A percentile compares a stretch with the other conserved stretches of the same genome.
Evolutionary conservation across 2,797 vertebrate genomes (phyloP).

Genomic region (Sandelia bainsii): DNA sequence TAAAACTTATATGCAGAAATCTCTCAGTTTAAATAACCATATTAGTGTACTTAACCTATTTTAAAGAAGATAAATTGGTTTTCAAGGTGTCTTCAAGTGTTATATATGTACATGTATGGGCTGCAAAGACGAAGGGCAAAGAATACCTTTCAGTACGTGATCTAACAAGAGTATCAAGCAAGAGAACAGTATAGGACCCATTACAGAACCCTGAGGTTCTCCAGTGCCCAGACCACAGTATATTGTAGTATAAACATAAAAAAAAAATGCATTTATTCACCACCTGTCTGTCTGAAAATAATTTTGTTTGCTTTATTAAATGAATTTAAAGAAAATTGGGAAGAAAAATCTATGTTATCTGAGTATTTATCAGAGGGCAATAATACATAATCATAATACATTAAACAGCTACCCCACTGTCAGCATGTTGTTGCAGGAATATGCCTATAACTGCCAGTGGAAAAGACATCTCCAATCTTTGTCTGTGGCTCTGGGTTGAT

Average conservation of each 20-base stretch:
- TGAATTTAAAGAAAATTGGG: not conserved
- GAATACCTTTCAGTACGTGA: not conserved
- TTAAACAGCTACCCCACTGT: slow-evolving; percentile 13
- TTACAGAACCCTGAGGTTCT: slow-evolving; percentile 24
- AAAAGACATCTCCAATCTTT: slow-evolving; percentile 12
- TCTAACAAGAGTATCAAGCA: not conserved
- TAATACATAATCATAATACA: slow-evolving; percentile 32
- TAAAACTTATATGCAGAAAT: not conserved
- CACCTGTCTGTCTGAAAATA: not conserved
- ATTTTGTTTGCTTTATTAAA: not conserved
- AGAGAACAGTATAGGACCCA: slow-evolving; percentile 12
- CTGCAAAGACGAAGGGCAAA: not conserved
- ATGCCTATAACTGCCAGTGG: slow-evolving; percentile 11
- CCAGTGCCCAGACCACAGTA: not conserved
- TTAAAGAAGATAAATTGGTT: not conserved
- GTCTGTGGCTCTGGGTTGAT: slow-evolving; percentile 62
- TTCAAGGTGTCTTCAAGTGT: not conserved
- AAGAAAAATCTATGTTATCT: not conserved
- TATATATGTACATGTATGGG: too few species aligned
- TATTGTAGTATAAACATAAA: not conserved
- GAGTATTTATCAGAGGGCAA: slow-evolving; percentile 7
- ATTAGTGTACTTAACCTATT: not conserved
- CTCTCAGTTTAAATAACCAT: not conserved
- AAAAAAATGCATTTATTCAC: not conserved
- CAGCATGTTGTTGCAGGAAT: slow-evolving; percentile 6